Evolutionary conservation across 2,113 vertebrate species (phyloP), one percentile per base, ranked within the genome.

Genomic region (Silurus meridionalis): DNA sequence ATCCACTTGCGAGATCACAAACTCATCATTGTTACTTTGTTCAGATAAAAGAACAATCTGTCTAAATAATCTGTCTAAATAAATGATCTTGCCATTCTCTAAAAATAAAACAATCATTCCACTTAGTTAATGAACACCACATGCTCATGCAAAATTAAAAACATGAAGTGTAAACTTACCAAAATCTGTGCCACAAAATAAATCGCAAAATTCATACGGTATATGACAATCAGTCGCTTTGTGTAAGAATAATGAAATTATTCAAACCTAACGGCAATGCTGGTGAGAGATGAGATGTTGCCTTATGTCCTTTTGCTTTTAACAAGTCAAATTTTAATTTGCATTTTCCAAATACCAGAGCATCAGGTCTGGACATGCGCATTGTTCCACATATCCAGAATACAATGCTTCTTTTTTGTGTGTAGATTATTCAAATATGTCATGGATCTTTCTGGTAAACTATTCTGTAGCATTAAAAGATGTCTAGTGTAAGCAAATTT

Each of bases 131-230:
- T 21, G 1, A 69, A 69, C 66, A 37, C 21, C 8, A 21, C 19
- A 37, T 25, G 19, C 55, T 28, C n/a, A 28, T 8, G 58, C 1
- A 58, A 37, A 28, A 28, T 15, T 8, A 15, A 28, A 37, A 17
- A 19, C 6, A 60, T 28, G n/a, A 75, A 52, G 21, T 7, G 6
- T 15, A 64, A 79, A 85, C 61, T 79, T 85, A 85, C 83, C 83
- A 14, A 78, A 66, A 50, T 48, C 17, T 64, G 25, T 48, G 3
- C 3, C 48, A 17, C 5, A 71, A 17, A 4, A 37, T 4, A 69
- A 15, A 69, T 21, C n/a, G 55, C 1, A 57, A 4, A 7, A 55
- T 6, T 46, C 28, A 58, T 71, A 71, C 23, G 19, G 17, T 28
- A 15, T 58, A n/a, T 58, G 23, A 37, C 17, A 72, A 72, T 19